Evolutionary conservation across 2,888 invertebrate genomes (phyloP).

Genomic region (Rhabditophanes sp.): DNA sequence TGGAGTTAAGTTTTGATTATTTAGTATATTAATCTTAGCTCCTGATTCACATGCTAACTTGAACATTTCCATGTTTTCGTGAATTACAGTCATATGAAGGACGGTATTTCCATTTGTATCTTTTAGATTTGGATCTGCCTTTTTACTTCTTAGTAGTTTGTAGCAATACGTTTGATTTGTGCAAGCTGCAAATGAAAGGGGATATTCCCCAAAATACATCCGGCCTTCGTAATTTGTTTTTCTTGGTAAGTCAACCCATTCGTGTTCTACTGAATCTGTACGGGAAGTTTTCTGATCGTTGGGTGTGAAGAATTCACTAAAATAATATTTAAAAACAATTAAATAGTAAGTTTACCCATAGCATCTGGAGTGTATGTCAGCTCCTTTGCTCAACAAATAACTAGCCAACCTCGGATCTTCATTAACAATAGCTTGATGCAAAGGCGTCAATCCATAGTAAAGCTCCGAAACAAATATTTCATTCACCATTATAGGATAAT

Average conservation of each 20-base stretch:
- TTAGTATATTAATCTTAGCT: constrained; percentile 67
- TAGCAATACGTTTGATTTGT: constrained; percentile 92
- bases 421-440: constrained; percentile 1
- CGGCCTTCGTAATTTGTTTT: constrained; percentile 57
- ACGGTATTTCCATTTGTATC: constrained; percentile 95
- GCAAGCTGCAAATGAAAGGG: constrained; percentile 84
- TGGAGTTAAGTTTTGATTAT: constrained; percentile 72
- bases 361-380: constrained; percentile 14
- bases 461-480: constrained; percentile 89
- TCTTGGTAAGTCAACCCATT: constrained; percentile 65
- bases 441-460: constrained; percentile 68
- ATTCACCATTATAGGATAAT: constrained; percentile 82
- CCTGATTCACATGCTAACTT: constrained; percentile 86
- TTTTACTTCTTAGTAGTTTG: constrained; percentile 74
- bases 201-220: constrained; percentile 97
- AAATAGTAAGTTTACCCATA: constrained; percentile 11
- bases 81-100: constrained; percentile 85
- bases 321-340: no score
- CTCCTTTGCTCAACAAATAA: constrained; percentile 18
- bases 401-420: neutral
- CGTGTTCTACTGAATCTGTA: constrained; percentile 66
- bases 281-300: constrained; percentile 72
- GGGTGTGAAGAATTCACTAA: constrained; percentile 84
- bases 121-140: constrained; percentile 80
- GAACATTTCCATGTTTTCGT: constrained; percentile 73